Base-by-base conservation (phyloP, 2,797 vertebrate genomes). In the Falco biarmicus region DNA sequence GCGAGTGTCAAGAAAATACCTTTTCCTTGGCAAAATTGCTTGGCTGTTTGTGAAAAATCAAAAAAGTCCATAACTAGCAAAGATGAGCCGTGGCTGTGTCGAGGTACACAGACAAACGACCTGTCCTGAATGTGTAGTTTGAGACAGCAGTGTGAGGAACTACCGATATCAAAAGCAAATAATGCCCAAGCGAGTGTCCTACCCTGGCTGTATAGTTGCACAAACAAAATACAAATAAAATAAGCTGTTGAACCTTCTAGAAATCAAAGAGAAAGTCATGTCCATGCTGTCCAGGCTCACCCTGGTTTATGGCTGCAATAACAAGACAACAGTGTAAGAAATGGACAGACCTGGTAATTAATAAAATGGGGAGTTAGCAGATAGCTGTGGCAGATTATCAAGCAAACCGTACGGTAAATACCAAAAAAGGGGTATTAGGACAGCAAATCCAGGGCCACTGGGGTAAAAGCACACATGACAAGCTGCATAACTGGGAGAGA, bases 341-440 rank as follows among this genome's bases (percentile, higher is more conserved):
- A 57, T 4, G 11, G 19, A 24, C 16, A 64, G 34, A 29, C 14
- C 15, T 60, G n/a, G 13, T 39, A 41, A 50, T 77, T 14, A 21
- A 31, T 48, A 51, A 47, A 50, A 32, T 10, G 10, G 34, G 22
- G 39, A n/a, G 9, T 31, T 39, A 7, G 28, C 29, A 65, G 79
- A 41, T 20, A 22, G 39, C 37, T 61, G 1, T 54, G 68, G 19
- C 0, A 0, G 31, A 12, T 80, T 83, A 20, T 83, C 0, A 10
- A 32, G 31, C 41, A 79, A 76, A 24, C 5, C 0, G 0, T 31
- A 20, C 9, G 34, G 13, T 48, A 83, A 76, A 64, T 37, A 37
- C 31, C 5, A 48, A 51, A 34, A 76, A 68, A 21, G 6, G 7
- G 29, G 5, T 48, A 28, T 69, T 69, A 50, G 47, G n/a, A 41